Evolutionary conservation across 1,140 invertebrate species (phyloP).

Genomic region (Chlorops oryzae): DNA sequence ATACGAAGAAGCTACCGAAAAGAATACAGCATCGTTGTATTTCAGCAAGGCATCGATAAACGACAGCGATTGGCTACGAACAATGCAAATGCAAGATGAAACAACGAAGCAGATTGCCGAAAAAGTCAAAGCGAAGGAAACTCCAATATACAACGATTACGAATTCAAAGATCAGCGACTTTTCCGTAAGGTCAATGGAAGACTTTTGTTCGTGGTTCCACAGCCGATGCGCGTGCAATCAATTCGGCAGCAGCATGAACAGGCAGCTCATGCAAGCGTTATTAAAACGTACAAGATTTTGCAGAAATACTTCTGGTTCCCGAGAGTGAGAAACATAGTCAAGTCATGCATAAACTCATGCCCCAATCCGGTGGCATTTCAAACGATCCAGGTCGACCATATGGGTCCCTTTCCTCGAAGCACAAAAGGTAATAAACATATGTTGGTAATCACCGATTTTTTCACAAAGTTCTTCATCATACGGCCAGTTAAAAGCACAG

Average conservation of each 20-base stretch:
- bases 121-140: background rate
- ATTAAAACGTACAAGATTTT: conserved; percentile 1
- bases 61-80: background rate
- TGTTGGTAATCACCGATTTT: no score
- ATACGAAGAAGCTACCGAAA: background rate
- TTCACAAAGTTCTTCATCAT: no score
- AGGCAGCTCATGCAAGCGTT: background rate
- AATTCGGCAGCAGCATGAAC: background rate
- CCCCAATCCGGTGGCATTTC: background rate
- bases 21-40: background rate
- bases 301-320: no score
- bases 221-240: background rate
- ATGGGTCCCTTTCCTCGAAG: background rate
- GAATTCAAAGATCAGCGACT: background rate
- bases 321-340: no score
- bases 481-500: background rate
- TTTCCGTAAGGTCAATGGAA: background rate
- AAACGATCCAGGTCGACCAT: conserved; percentile 11
- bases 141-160: background rate
- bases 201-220: background rate
- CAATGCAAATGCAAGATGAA: background rate
- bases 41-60: background rate
- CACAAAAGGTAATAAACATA: background rate
- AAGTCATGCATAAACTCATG: no score
- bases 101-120: background rate